Evolutionary conservation across 1,140 invertebrate species (phyloP).

Genomic region (Aporrectodea caliginosa): DNA sequence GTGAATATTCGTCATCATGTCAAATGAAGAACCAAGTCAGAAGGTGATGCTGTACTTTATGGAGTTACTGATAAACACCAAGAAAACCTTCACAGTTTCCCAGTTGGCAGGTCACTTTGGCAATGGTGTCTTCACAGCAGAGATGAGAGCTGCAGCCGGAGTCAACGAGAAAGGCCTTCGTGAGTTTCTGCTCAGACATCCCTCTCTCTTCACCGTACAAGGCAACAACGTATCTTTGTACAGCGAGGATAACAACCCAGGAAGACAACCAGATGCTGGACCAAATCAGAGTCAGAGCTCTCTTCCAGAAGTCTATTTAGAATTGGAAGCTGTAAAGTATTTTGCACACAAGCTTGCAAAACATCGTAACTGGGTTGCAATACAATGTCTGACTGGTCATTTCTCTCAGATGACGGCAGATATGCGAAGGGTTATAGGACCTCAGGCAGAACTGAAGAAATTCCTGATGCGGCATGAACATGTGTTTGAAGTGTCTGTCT

Average conservation of each 20-base stretch:
- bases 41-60: conserved; percentile 58
- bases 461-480: conserved; percentile 54
- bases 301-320: conserved; percentile 50
- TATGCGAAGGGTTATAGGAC: conserved; percentile 56
- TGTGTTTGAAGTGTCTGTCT: conserved; percentile 55
- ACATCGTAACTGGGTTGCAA: conserved; percentile 53
- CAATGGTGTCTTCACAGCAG: conserved; percentile 54
- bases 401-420: conserved; percentile 54
- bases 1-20: too few species aligned
- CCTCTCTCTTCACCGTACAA: conserved; percentile 56
- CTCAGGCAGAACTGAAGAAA: conserved; percentile 54
- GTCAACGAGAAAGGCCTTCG: conserved; percentile 56
- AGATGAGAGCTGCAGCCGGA: conserved; percentile 55
- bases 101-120: conserved; percentile 56
- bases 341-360: conserved; percentile 52
- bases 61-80: conserved; percentile 57
- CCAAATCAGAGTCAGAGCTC: conserved; percentile 18
- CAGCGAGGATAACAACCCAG: conserved; percentile 18
- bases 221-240: conserved; percentile 47
- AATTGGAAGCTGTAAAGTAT: conserved; percentile 56
- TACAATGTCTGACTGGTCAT: conserved; percentile 56
- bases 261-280: conserved; percentile 4
- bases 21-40: conserved; percentile 55
- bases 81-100: conserved; percentile 50
- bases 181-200: conserved; percentile 56